Evolutionary conservation across 2,113 vertebrate genomes (phyloP), one percentile per base, ranked within the genome.

Genomic region (Coptodon bakossiorum): DNA sequence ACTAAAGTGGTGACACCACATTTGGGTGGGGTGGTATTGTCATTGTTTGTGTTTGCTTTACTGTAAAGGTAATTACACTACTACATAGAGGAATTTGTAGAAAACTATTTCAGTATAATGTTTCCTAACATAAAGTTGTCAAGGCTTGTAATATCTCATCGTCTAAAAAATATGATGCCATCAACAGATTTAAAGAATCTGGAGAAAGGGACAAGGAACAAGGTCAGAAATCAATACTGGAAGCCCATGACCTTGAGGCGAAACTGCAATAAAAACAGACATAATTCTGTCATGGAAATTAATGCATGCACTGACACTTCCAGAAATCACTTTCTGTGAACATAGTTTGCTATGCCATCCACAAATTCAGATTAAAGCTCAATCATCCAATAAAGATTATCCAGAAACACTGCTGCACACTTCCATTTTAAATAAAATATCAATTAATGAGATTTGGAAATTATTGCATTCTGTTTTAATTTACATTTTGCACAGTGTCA

Each of bases 231-330:
- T 63, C 59, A 63, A 63, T 36, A 63, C 17, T 36, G 59, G 31
- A 12, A 63, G 59, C 31, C 17, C 6, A 0, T 0, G 31, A 63
- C 31, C 59, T 63, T 63, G 6, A 36, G 59, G 59, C 3, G 0
- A 63, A 63, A 63, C 59, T 63, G 59, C 31, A 63, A 7, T n/a
- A 63, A 63, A 63, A 63, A 36, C 59, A n/a, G 59, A 63, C 17
- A 63, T 36, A 63, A 63, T 63, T 36, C 59, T 63, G 59, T 5
- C 59, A 63, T 36, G 9, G 17, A 63, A 63, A 63, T 63, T 12
- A 63, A 9, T 63, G 59, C 17, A 63, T 3, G 6, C 31, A 63
- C 59, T 63, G 59, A 63, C 59, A 63, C 59, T 63, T 36, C 59
- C 31, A 36, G 59, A 63, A 36, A 63, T 36, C 59, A 36, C 59